Conservation (phyloP, 2,113 vertebrate species). For the Hypomesus transpacificus region DNA sequence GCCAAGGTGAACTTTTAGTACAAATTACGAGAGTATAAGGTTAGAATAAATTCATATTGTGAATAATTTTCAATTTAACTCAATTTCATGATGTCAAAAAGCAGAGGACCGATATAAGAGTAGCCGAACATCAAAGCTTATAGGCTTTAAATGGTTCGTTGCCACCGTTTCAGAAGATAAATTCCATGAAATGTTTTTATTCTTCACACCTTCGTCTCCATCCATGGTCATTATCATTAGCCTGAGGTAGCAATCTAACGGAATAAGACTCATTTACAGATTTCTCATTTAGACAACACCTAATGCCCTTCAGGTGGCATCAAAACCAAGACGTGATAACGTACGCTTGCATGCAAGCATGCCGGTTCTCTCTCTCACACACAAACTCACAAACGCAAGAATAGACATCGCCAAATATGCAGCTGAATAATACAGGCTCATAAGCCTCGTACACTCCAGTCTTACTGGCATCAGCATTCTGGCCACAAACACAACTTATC, state of each 20-base stretch:
- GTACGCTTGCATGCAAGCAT: neutral
- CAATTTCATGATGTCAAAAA: no score
- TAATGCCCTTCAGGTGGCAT: constrained; percentile 57
- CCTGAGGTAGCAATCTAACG: constrained; percentile 38
- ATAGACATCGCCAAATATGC: neutral
- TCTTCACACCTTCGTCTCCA: constrained; percentile 28
- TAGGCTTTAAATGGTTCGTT: constrained; percentile 2
- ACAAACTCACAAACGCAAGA: constrained; percentile 12
- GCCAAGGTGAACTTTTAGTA: no score
- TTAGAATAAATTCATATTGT: no score
- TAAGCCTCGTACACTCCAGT: neutral
- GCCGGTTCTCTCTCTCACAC: constrained; percentile 4
- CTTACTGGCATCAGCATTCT: constrained; percentile 28
- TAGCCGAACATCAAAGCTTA: neutral
- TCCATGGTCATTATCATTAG: constrained; percentile 45
- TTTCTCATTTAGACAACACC: constrained; percentile 72
- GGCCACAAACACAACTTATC: constrained; percentile 37
- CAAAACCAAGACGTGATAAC: constrained; percentile 38
- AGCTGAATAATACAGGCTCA: no score
- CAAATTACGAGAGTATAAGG: no score
- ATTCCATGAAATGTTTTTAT: constrained; percentile 38
- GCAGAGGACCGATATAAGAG: neutral
- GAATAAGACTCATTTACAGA: constrained; percentile 54
- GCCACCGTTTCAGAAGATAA: constrained; percentile 35
- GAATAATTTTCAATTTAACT: no score